Base-by-base conservation (phyloP, 2,113 vertebrate genomes). In the Mormyrus iriodes region DNA sequence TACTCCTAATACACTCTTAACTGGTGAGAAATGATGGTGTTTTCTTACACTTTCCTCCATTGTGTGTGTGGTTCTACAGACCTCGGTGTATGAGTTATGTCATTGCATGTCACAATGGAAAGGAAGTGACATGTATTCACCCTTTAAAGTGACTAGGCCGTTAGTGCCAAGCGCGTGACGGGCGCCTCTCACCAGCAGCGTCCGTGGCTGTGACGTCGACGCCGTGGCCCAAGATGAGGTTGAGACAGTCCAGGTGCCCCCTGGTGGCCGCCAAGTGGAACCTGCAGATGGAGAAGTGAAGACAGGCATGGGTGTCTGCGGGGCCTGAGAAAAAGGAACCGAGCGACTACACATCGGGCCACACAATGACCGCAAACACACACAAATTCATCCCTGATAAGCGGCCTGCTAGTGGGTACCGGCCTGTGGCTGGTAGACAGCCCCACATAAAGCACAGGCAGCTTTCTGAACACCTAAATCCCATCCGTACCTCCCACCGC, bases 201-300 rank as follows among this genome's bases (percentile, higher is more conserved):
- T 99, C 98, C 0, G 95, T 97, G 65, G 97, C 96, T 0, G 96
- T 96, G 91, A 98, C 91, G 88, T 99, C 98, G 19, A 96, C 96
- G n/a, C 95, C 96, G 1, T 99, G 97, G 65, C 95, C 51, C 4
- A 99, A 96, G 91, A 99, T 95, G 91, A 97, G 95, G 90, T 96
- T 99, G 92, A 99, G 91, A 94, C 98, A 99, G 0, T 99, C 98
- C 9, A 99, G 93, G 91, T 97, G 97, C 90, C 98, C 98, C 92
- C 98, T 97, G 0, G 97, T 97, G 0, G 98, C 97, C 46, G 98
- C 97, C 52, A 99, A 95, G 86, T 99, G 98, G 95, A 99, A 99
- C 58, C 98, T 99, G 44, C 51, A 88, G 17, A 89, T 24, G 0
- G 86, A 90, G 61, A 88, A 85, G 90, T 12, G 55, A 42, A 27